Evolutionary conservation across 2,113 vertebrate species (phyloP).

Genomic region (Syngnathus typhle): DNA sequence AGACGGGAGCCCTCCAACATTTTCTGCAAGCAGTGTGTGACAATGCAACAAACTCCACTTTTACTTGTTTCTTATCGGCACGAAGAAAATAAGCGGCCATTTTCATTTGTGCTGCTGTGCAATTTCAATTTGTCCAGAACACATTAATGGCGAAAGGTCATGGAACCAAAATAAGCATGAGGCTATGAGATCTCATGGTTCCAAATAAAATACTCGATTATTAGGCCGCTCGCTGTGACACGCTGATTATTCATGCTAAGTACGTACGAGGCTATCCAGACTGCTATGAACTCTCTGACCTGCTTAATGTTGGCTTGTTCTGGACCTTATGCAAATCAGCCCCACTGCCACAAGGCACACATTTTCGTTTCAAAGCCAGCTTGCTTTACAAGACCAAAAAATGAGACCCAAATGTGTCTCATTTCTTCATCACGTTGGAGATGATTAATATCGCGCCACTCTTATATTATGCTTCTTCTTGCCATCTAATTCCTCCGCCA

Average conservation of each 20-base stretch:
- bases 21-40: neutral
- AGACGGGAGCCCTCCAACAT: conserved; percentile 49
- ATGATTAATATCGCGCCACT: conserved; percentile 24
- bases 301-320: neutral
- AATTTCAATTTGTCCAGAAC: neutral
- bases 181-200: neutral
- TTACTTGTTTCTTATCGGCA: too few relatives aligned
- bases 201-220: conserved; percentile 1
- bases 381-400: neutral
- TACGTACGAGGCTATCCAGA: neutral
- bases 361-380: neutral
- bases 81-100: neutral
- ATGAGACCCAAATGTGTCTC: neutral
- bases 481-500: neutral
- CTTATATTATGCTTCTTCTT: conserved; percentile 4
- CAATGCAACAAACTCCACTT: too few relatives aligned
- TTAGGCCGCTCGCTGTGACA: neutral
- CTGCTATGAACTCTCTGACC: neutral
- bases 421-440: neutral
- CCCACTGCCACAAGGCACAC: conserved; percentile 3
- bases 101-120: neutral
- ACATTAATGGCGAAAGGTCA: conserved; percentile 1
- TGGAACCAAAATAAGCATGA: neutral
- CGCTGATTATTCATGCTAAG: conserved; percentile 5
- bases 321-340: neutral